phyloP scores from a whole-genome alignment of 2,888 invertebrate species.

The Pristionchus entomophagus region DNA sequence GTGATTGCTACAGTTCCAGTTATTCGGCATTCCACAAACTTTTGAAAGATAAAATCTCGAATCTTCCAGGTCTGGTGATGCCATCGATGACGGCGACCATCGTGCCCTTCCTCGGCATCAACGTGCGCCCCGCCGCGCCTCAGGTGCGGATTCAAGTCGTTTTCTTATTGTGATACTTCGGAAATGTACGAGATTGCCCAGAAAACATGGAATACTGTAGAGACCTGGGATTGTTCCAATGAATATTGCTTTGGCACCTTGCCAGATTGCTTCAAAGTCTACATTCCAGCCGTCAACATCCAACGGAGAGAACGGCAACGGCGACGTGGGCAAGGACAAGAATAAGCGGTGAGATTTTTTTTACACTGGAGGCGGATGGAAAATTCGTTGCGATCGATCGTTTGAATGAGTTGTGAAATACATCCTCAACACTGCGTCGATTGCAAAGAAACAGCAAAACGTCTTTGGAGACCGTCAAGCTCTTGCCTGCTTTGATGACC shows the following conservation, averaged over 20 bases:
- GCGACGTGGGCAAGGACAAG: constrained; percentile 13
- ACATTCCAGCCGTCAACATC: constrained; percentile 26
- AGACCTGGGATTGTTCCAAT: too few relatives aligned
- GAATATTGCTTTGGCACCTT: too few relatives aligned
- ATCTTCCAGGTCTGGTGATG: constrained; percentile 67
- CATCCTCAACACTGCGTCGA: neutral
- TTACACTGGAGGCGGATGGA: neutral
- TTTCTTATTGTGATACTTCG: neutral
- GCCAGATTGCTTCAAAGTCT: neutral
- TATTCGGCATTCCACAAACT: too few relatives aligned
- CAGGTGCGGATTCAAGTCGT: neutral
- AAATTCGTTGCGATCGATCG: too few relatives aligned
- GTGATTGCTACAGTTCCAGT: too few relatives aligned
- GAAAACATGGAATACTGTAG: too few relatives aligned
- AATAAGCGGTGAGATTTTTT: constrained; percentile 16
- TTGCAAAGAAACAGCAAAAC: neutral
- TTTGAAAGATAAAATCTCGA: too few relatives aligned
- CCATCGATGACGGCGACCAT: constrained; percentile 74
- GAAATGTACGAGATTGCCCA: too few relatives aligned
- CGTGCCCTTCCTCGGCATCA: constrained; percentile 70
- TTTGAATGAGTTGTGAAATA: too few relatives aligned
- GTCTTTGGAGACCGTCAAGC: too few relatives aligned
- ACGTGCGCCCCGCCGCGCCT: neutral
- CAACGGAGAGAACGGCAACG: constrained; percentile 31
- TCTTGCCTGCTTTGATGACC: neutral